Evolutionary conservation across 92 coral and sea anemone genomes (phyloP).

Genomic region (Anthopleura xanthogrammica): DNA sequence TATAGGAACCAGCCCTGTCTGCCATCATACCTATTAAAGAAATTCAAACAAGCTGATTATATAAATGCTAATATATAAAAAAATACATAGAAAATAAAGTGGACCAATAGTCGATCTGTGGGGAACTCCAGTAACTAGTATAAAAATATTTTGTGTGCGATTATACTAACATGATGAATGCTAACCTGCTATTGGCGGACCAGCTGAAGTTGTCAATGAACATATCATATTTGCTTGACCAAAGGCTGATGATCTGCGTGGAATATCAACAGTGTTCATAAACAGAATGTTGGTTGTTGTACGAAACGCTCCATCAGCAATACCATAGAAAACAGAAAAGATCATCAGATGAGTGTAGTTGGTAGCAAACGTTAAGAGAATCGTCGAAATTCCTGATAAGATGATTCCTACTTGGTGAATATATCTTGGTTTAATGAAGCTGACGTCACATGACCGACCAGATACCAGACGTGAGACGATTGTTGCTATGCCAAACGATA

Average conservation of each 20-base stretch:
- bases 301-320: slow-evolving; percentile 29
- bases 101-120: slow-evolving; percentile 13
- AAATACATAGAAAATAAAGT: no score
- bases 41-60: neutral
- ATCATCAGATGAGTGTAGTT: slow-evolving; percentile 29
- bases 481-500: slow-evolving; percentile 17
- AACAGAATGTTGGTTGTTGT: slow-evolving; percentile 10
- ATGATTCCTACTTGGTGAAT: slow-evolving; percentile 17
- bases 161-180: no score
- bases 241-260: slow-evolving; percentile 11
- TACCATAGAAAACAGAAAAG: slow-evolving; percentile 30
- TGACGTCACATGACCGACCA: slow-evolving; percentile 20
- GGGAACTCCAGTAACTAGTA: neutral
- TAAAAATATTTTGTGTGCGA: no score
- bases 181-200: slow-evolving; percentile 28
- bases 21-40: slow-evolving; percentile 16
- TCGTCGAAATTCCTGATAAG: slow-evolving; percentile 15
- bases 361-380: slow-evolving; percentile 14
- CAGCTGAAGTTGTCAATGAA: slow-evolving; percentile 6
- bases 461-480: slow-evolving; percentile 13
- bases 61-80: no score
- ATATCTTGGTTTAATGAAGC: slow-evolving; percentile 20
- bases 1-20: slow-evolving; percentile 12
- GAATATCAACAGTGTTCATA: slow-evolving; percentile 22
- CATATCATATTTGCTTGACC: slow-evolving; percentile 17